Conservation (phyloP, 2,797 vertebrate species). For the Meda fulgida region DNA sequence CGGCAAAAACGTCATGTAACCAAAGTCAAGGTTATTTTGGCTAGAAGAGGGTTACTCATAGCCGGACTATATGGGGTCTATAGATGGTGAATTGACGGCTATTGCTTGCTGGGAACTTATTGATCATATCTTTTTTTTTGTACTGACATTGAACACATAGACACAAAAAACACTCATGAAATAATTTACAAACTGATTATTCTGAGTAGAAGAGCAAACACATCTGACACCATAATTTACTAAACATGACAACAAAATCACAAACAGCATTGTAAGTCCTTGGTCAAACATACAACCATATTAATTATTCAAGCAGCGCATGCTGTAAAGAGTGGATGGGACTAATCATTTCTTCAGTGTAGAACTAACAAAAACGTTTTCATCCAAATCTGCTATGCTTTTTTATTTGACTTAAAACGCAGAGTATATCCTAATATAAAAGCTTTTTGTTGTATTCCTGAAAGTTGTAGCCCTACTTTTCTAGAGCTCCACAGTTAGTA, state of each 20-base stretch:
- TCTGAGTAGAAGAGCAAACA: constrained; percentile 8
- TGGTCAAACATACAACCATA: constrained; percentile 18
- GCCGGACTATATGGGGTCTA: too few species aligned
- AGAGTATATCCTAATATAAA: background rate
- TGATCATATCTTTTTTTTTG: too few species aligned
- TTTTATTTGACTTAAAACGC: background rate
- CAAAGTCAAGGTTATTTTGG: too few species aligned
- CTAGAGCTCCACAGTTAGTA: background rate
- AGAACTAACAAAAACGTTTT: constrained; percentile 24
- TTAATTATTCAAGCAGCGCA: constrained; percentile 6
- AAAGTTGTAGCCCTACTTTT: background rate
- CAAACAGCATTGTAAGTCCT: constrained; percentile 11
- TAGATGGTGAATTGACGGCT: too few species aligned
- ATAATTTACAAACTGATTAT: background rate
- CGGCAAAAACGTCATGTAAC: too few species aligned
- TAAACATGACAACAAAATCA: constrained; percentile 1
- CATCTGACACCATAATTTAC: background rate
- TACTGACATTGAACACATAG: background rate
- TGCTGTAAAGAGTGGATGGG: background rate
- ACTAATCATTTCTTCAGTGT: background rate
- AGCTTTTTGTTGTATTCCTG: constrained; percentile 13
- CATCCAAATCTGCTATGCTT: background rate
- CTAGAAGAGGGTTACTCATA: too few species aligned
- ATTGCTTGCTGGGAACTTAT: too few species aligned
- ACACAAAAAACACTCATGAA: background rate